phyloP scores from a whole-genome alignment of 1,140 invertebrate genomes.

The Harpegnathos saltator region DNA sequence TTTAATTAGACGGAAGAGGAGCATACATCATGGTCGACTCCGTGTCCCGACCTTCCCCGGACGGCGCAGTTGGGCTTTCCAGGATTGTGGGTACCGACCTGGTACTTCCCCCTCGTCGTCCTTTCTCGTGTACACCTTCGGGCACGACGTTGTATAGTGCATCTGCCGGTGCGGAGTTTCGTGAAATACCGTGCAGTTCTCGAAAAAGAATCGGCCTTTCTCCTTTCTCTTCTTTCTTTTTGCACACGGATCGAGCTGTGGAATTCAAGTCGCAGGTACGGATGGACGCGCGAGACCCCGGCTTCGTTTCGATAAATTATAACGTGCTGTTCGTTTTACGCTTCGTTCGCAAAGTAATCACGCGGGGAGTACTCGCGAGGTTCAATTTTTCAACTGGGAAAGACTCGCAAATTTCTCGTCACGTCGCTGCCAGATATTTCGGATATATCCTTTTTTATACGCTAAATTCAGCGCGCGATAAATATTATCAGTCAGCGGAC shows the following conservation, averaged over 20 bases:
- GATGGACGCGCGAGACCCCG: not conserved
- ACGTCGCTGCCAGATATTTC: not conserved
- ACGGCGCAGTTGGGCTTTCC: conserved; percentile 70
- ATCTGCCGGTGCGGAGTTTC: not conserved
- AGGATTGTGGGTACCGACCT: conserved; percentile 73
- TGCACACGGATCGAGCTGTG: not conserved
- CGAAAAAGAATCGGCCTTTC: not conserved
- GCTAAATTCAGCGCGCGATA: conserved; percentile 65
- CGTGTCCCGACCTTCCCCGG: conserved; percentile 73
- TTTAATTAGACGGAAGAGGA: conserved; percentile 81
- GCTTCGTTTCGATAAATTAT: not conserved
- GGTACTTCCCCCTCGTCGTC: conserved; percentile 45
- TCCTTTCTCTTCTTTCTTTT: not conserved
- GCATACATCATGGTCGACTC: conserved; percentile 78
- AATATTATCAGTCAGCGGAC: conserved; percentile 65
- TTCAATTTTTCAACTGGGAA: not conserved
- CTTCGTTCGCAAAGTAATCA: not conserved
- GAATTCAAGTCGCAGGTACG: not conserved
- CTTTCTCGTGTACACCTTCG: conserved; percentile 45
- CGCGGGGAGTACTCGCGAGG: not conserved
- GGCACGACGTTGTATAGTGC: conserved; percentile 30
- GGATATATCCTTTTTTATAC: not conserved
- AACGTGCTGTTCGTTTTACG: not conserved
- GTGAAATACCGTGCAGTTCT: not conserved
- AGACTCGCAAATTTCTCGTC: not conserved